Conservation (phyloP, 1,140 invertebrate species). For the Drosophila repletoides region DNA sequence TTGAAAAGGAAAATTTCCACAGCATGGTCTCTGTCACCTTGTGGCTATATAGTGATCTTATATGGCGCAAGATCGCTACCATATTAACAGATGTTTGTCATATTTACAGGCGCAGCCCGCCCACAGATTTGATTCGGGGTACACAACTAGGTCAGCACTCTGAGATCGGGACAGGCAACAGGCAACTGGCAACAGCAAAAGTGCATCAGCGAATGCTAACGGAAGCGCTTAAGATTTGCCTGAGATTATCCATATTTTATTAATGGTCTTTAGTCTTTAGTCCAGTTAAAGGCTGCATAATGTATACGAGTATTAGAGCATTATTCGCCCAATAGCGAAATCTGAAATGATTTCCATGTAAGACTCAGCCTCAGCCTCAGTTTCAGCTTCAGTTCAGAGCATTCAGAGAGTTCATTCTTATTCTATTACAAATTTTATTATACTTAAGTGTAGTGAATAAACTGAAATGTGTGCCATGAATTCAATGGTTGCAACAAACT, state of each 20-base stretch:
- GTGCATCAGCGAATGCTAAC: constrained; percentile 33
- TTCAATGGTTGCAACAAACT: constrained; percentile 23
- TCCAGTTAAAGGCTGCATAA: constrained; percentile 43
- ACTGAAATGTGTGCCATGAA: constrained; percentile 72
- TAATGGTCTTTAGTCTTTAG: constrained; percentile 66
- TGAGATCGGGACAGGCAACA: not conserved
- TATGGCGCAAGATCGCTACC: constrained; percentile 49
- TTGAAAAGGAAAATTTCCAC: constrained; percentile 64
- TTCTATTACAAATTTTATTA: constrained; percentile 80
- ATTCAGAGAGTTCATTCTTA: constrained; percentile 47
- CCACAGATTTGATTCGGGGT: constrained; percentile 36
- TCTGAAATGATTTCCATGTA: constrained; percentile 67
- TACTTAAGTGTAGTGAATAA: constrained; percentile 74
- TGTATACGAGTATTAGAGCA: constrained; percentile 13
- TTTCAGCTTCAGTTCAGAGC: too few species aligned
- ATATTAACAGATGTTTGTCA: constrained; percentile 68
- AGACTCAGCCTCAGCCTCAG: constrained; percentile 9
- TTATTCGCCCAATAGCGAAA: constrained; percentile 45
- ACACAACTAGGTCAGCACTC: constrained; percentile 30
- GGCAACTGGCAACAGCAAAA: constrained; percentile 19
- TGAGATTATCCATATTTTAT: constrained; percentile 33
- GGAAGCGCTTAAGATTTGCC: constrained; percentile 24
- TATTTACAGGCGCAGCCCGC: constrained; percentile 57
- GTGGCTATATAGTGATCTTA: constrained; percentile 38
- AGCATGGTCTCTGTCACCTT: constrained; percentile 37